Evolutionary conservation across 2,888 invertebrate genomes (phyloP).

Genomic region (Sinohyriopsis cumingii): DNA sequence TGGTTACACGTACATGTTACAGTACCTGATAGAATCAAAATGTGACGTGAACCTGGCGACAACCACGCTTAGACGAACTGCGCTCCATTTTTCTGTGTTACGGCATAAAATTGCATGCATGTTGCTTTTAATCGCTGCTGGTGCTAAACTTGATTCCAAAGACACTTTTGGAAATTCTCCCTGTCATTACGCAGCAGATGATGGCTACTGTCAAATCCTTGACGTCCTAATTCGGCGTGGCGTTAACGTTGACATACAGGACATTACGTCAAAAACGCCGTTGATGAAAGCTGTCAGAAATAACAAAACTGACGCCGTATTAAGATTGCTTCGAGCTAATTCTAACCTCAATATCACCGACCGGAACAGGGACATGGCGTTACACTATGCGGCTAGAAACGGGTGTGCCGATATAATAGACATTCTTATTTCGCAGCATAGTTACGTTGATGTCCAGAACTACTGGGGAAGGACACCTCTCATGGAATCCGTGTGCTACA

Average conservation of each 20-base stretch:
- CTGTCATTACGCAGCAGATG: constrained; percentile 71
- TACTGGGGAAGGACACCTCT: constrained; percentile 71
- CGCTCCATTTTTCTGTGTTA: constrained; percentile 71
- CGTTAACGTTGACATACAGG: constrained; percentile 69
- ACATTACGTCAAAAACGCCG: constrained; percentile 71
- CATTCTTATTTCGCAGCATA: constrained; percentile 66
- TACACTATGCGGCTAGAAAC: constrained; percentile 70
- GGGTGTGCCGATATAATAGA: constrained; percentile 69
- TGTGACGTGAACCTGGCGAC: constrained; percentile 70
- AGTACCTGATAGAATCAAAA: constrained; percentile 67
- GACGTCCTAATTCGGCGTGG: constrained; percentile 67
- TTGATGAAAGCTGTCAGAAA: constrained; percentile 72
- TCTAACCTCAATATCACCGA: constrained; percentile 69
- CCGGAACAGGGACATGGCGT: constrained; percentile 70
- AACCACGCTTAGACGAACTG: constrained; percentile 67
- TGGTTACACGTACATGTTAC: constrained; percentile 69
- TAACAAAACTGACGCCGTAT: constrained; percentile 69
- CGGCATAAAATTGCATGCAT: constrained; percentile 71
- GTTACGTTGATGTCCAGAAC: constrained; percentile 69
- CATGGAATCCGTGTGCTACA: constrained; percentile 71
- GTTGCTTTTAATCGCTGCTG: constrained; percentile 66
- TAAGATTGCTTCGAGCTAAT: constrained; percentile 63
- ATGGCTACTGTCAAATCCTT: constrained; percentile 69
- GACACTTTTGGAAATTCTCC: constrained; percentile 72
- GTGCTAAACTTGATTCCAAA: constrained; percentile 68